Percentiles rank a stretch among this genome's conserved stretches.
phyloP scores from a whole-genome alignment of 2,113 vertebrate genomes.

The Trichomycterus rosablanca region DNA sequence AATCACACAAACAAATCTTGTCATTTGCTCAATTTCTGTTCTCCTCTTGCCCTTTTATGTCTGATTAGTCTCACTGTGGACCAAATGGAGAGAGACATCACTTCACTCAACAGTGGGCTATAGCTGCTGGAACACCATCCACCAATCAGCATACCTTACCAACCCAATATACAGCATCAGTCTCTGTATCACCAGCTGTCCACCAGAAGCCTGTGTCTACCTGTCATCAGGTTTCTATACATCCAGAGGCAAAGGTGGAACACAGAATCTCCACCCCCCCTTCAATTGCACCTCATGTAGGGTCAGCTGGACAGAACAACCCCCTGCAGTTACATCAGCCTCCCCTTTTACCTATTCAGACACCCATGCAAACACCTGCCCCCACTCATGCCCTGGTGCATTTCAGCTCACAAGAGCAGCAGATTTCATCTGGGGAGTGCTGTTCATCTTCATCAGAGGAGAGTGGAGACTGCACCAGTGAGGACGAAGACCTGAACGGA shows the following conservation, averaged over 20 bases:
- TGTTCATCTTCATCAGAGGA: constrained; percentile 27
- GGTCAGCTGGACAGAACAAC: not conserved
- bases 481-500: constrained; percentile 55
- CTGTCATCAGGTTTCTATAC: not conserved
- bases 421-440: constrained; percentile 41
- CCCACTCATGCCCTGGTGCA: not conserved
- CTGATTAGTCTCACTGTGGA: not conserved
- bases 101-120: constrained; percentile 13
- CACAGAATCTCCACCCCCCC: not conserved
- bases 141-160: not conserved
- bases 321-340: not conserved
- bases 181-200: constrained; percentile 3
- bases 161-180: not conserved
- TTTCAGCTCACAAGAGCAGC: constrained; percentile 4
- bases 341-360: not conserved
- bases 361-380: not conserved
- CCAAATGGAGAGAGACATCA: constrained; percentile 19
- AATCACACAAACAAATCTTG: too few relatives aligned
- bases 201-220: not conserved
- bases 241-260: not conserved
- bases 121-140: not conserved
- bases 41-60: too few relatives aligned
- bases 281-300: not conserved
- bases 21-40: too few relatives aligned
- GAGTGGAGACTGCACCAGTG: constrained; percentile 47